These are phyloP conservation scores for Dysidea cf. avara DNA, from an alignment of 37 sponge, comb jelly and placozoan genomes.

Conservation along the genomic window DNA sequence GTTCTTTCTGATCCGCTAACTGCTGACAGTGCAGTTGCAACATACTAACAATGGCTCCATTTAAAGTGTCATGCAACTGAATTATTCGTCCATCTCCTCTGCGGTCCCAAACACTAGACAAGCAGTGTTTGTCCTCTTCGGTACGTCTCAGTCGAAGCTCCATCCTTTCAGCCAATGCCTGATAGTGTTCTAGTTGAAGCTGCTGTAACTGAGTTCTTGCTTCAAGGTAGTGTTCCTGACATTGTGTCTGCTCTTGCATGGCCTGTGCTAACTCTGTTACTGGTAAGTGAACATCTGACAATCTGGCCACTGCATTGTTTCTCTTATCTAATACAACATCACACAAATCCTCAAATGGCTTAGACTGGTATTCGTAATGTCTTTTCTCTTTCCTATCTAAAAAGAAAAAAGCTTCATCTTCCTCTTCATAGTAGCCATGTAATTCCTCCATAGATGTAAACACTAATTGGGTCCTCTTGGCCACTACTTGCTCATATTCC, in stretches of 20 bases:
- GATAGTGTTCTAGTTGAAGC: conserved; percentile 5
- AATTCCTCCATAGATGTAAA: conserved; percentile 34
- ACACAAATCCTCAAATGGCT: conserved; percentile 49
- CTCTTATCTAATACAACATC: conserved; percentile 24
- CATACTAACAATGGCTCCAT: conserved; percentile 29
- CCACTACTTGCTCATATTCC: conserved; percentile 22
- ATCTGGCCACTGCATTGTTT: conserved; percentile 16
- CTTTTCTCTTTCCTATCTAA: conserved; percentile 15
- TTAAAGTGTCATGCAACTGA: conserved; percentile 19
- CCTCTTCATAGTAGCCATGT: conserved; percentile 36
- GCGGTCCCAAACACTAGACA: conserved; percentile 27
- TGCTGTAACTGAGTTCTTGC: conserved; percentile 26
- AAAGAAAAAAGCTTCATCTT: conserved; percentile 31
- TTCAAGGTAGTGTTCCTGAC: conserved; percentile 33
- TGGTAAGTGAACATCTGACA: not conserved
- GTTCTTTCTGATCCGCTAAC: conserved; percentile 35
- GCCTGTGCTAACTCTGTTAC: conserved; percentile 15
- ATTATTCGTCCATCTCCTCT: conserved; percentile 18
- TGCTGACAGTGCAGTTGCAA: conserved; percentile 15
- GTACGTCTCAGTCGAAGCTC: conserved; percentile 26
- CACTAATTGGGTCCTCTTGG: not conserved
- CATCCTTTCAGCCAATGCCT: conserved; percentile 26
- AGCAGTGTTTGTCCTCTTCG: conserved; percentile 12
- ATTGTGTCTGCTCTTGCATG: conserved; percentile 18
- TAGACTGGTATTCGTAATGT: conserved; percentile 23